These are phyloP conservation scores for Pachymerium ferrugineum DNA, from an alignment of 2,888 invertebrate genomes.

Conservation along the genomic window DNA sequence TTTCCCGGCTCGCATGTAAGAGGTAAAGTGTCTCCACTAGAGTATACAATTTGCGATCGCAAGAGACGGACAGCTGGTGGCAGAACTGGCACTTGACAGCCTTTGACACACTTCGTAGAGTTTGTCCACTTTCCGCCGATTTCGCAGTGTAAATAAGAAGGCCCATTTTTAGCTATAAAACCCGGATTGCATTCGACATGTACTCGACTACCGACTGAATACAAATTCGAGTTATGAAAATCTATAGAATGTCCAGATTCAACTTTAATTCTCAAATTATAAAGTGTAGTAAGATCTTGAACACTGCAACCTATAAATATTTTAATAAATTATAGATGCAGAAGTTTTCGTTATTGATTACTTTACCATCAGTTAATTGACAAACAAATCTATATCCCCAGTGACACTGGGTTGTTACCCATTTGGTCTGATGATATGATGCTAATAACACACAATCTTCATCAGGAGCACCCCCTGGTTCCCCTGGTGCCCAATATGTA, in stretches of 20 bases:
- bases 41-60: not conserved
- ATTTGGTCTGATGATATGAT: not conserved
- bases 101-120: not conserved
- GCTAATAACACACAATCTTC: conserved; percentile 29
- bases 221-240: not conserved
- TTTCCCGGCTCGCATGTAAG: not conserved
- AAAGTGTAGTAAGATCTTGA: not conserved
- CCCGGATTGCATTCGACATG: not conserved
- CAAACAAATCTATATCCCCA: conserved; percentile 32
- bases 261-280: not conserved
- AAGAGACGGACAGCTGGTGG: not conserved
- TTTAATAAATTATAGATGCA: not conserved
- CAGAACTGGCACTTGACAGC: not conserved
- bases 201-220: not conserved
- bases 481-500: conserved; percentile 27
- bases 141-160: not conserved
- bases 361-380: not conserved
- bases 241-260: not conserved
- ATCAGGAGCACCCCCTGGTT: not conserved
- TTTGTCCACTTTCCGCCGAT: not conserved
- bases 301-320: not conserved
- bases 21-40: too few species aligned
- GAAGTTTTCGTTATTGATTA: not conserved
- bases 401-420: conserved; percentile 28
- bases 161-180: not conserved